Percentiles rank a stretch among this genome's conserved stretches.
Evolutionary conservation across 1,140 invertebrate species (phyloP).

Genomic region (Orussus abietinus): DNA sequence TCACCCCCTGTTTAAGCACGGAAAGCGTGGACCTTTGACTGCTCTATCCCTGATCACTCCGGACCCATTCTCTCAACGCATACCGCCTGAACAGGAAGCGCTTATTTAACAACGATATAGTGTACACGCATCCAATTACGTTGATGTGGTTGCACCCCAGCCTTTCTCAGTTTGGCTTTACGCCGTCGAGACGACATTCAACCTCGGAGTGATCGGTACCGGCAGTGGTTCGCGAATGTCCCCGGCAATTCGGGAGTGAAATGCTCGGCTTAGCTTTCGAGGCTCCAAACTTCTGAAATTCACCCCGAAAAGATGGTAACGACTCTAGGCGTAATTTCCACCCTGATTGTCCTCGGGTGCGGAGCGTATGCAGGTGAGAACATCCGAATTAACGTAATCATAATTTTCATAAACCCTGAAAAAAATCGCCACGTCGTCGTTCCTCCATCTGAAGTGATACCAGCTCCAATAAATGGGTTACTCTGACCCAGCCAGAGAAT

Average conservation of each 20-base stretch:
- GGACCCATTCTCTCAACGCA: slow-evolving; percentile 24
- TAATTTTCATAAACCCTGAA: too few species aligned
- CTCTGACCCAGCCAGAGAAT: too few species aligned
- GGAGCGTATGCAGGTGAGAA: too few species aligned
- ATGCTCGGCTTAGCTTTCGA: neutral
- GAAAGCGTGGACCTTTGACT: slow-evolving; percentile 19
- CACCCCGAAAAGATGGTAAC: neutral
- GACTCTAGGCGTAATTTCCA: neutral
- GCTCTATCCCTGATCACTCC: slow-evolving; percentile 8
- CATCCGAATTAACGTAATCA: too few species aligned
- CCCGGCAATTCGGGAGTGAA: neutral
- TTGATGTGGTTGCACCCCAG: slow-evolving; percentile 14
- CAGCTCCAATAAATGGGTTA: too few species aligned
- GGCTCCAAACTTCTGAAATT: neutral
- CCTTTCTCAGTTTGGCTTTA: slow-evolving; percentile 10
- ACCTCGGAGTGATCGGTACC: slow-evolving; percentile 3
- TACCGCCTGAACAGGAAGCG: slow-evolving; percentile 29
- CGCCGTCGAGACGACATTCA: neutral
- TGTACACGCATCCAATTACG: slow-evolving; percentile 14
- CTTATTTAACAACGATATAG: slow-evolving; percentile 27
- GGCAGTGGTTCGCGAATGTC: neutral
- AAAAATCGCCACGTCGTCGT: too few species aligned
- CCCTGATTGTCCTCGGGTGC: neutral
- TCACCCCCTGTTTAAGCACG: slow-evolving; percentile 14
- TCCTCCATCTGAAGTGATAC: too few species aligned